Evolutionary conservation across 2,797 vertebrate genomes (phyloP), one percentile per base, ranked within the genome.

Genomic region (Tenualosa ilisha): DNA sequence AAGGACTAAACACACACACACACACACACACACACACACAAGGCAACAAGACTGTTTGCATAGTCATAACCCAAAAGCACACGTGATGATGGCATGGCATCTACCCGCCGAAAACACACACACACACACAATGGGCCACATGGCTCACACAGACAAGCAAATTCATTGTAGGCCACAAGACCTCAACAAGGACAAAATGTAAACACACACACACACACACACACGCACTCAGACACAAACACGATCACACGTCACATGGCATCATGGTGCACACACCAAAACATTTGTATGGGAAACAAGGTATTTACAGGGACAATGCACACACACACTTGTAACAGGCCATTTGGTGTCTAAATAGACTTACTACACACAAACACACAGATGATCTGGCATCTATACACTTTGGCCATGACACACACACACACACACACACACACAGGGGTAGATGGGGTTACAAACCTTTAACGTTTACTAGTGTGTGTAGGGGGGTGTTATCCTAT

Each of bases 1-100:
- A 75, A 75, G 68, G 68, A 75, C 93, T 93, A 89, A 94, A 56
- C 15, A 20, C 53, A 56, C 53, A 56, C 53, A 56, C 53, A 56
- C 53, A 56, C 56, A n/a, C 56, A 59, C 56, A 94, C 93, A 59
- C 56, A 68, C 63, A 68, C 24, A 65, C n/a, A 65, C 17, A 61
- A 3, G 54, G 4, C 54, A 56, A 7, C 4, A 46, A 46, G 46
- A 7, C 46, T 46, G 3, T 46, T 46, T 46, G 46, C 46, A 46
- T 46, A 46, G 43, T 46, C 43, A 46, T 2, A 46, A 46, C 43
- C 43, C 43, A 46, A 46, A 46, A 46, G 43, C 43, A 46, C 43
- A 46, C 2, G 2, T 46, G 43, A 46, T 46, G 43, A 46, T 46
- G 2, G 6, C 43, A 46, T 46, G 43, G 43, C 43, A 46, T 46